Percentiles rank a stretch among this genome's conserved stretches.
phyloP scores from a whole-genome alignment of 2,888 invertebrate genomes.

The Melanotus villosus region DNA sequence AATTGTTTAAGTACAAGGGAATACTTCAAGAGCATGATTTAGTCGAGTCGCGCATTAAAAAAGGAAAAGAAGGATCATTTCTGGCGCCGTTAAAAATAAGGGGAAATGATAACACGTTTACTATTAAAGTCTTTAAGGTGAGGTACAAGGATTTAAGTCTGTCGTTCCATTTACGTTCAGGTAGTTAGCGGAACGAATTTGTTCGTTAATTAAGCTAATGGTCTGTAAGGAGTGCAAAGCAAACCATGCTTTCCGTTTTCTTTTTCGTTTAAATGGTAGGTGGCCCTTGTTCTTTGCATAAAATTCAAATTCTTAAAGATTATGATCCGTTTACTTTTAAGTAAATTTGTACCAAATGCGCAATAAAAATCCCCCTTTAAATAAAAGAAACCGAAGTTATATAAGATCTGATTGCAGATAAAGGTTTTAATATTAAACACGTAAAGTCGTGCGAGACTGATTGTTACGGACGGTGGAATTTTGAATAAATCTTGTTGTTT shows the following conservation, averaged over 20 bases:
- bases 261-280: neutral
- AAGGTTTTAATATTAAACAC: no score
- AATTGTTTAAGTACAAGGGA: neutral
- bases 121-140: neutral
- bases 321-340: no score
- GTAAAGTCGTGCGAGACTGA: no score
- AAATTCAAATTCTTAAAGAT: no score
- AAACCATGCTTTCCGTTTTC: conserved; percentile 16
- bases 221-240: neutral
- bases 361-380: no score
- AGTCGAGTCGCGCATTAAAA: neutral
- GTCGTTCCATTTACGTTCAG: neutral
- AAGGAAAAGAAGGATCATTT: neutral
- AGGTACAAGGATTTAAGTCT: neutral
- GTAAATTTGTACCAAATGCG: no score
- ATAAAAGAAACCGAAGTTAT: no score
- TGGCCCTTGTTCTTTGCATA: neutral
- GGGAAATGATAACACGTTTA: no score
- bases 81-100: neutral
- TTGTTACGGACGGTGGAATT: no score
- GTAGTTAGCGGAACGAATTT: conserved; percentile 27
- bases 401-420: no score
- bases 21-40: neutral
- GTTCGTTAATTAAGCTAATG: conserved; percentile 33
- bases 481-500: neutral